A percentile compares a stretch with the other conserved stretches of the same genome.
phyloP scores from a whole-genome alignment of 2,113 vertebrate species.

The Halcyon malimbica region DNA sequence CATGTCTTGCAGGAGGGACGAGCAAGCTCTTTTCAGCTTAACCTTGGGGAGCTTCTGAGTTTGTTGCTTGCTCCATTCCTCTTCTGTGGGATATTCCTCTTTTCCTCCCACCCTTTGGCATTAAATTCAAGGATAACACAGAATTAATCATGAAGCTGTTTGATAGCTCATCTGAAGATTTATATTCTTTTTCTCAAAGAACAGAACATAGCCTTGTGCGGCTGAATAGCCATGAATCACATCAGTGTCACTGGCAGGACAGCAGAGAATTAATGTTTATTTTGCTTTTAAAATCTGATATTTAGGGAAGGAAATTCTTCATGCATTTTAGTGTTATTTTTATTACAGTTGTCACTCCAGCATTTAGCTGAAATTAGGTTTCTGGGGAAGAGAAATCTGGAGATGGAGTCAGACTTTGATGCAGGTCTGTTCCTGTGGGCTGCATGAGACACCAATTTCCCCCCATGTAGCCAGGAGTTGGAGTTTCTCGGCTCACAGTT shows the following conservation, averaged over 20 bases:
- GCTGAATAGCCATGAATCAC: conserved; percentile 41
- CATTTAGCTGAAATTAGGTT: background rate
- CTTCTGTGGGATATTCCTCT: background rate
- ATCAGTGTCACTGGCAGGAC: background rate
- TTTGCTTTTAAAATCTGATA: conserved; percentile 35
- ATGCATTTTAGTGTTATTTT: conserved; percentile 9
- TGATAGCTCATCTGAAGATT: conserved; percentile 34
- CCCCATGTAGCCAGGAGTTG: rapidly evolving
- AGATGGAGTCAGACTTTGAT: background rate
- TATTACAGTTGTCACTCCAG: background rate
- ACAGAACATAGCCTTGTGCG: conserved; percentile 23
- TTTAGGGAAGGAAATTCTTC: conserved; percentile 4
- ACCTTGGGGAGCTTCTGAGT: background rate
- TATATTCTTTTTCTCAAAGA: conserved; percentile 16
- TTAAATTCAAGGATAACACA: conserved; percentile 10
- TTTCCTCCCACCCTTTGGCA: background rate
- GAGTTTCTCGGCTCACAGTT: background rate
- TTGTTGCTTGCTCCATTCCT: background rate
- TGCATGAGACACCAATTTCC: rapidly evolving
- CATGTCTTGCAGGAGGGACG: rapidly evolving
- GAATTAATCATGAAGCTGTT: conserved; percentile 32
- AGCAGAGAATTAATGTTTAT: background rate
- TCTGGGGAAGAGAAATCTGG: background rate
- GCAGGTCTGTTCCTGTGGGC: rapidly evolving
- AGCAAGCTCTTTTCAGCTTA: background rate